These are phyloP conservation scores for Sitodiplosis mosellana DNA, from an alignment of 1,140 invertebrate genomes.

Conservation along the genomic window DNA sequence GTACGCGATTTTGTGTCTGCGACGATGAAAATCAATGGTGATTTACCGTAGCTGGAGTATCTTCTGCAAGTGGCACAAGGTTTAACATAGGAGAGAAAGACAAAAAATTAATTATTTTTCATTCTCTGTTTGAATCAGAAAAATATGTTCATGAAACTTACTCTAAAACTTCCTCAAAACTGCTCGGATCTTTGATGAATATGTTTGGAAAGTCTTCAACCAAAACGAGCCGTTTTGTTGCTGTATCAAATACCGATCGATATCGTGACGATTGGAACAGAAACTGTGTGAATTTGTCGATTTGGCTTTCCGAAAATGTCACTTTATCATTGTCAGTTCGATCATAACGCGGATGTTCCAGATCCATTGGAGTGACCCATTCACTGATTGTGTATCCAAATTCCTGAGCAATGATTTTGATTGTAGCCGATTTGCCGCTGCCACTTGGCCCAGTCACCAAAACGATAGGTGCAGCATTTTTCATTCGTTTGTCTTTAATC, in stretches of 20 bases:
- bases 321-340: constrained; percentile 14
- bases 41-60: constrained; percentile 37
- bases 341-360: constrained; percentile 9
- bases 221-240: constrained; percentile 34
- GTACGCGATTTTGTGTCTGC: constrained; percentile 39
- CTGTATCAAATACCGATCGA: constrained; percentile 34
- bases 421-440: constrained; percentile 45
- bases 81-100: constrained; percentile 8
- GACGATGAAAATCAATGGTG: constrained; percentile 49
- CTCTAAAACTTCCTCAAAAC: constrained; percentile 42
- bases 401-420: constrained; percentile 37
- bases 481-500: constrained; percentile 18
- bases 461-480: constrained; percentile 32
- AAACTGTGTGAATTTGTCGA: constrained; percentile 45
- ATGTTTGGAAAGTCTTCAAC: constrained; percentile 62
- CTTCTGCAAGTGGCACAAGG: constrained; percentile 35
- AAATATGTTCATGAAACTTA: constrained; percentile 25
- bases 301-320: constrained; percentile 33
- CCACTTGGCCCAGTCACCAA: constrained; percentile 52
- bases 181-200: constrained; percentile 35
- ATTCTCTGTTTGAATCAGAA: constrained; percentile 3
- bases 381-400: constrained; percentile 38
- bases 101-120: constrained; percentile 2
- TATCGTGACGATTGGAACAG: constrained; percentile 46
- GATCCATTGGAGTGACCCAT: constrained; percentile 53